A percentile compares a stretch with the other conserved stretches of the same genome.
Evolutionary conservation across 2,797 vertebrate species (phyloP).

Genomic region (Alauda arvensis): DNA sequence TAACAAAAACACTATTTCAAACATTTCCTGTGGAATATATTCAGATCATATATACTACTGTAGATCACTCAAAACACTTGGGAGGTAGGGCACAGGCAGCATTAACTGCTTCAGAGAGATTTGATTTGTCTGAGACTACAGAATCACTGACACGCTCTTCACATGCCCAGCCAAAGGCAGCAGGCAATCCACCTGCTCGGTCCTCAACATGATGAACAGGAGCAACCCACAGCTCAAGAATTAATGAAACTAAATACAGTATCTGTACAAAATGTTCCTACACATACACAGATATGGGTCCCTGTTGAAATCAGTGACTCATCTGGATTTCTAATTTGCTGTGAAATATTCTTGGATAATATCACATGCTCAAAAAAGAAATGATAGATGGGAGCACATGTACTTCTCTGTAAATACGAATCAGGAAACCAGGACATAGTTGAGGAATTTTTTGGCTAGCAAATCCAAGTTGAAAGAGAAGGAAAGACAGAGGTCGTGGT

Average conservation of each 20-base stretch:
- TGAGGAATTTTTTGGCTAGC: not conserved
- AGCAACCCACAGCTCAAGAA: not conserved
- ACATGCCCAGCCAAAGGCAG: not conserved
- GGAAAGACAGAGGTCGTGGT: not conserved
- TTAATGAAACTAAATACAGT: not conserved
- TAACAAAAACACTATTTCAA: not conserved
- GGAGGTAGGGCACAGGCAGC: not conserved
- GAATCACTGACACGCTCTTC: not conserved
- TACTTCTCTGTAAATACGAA: not conserved
- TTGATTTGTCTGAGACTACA: not conserved
- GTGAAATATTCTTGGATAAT: conserved; percentile 10
- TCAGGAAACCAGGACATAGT: conserved; percentile 5
- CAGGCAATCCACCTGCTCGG: not conserved
- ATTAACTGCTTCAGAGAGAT: not conserved
- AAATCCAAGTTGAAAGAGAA: not conserved
- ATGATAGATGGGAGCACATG: not conserved
- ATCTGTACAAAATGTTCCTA: not conserved
- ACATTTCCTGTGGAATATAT: not conserved
- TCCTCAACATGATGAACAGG: not conserved
- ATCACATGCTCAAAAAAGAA: not conserved
- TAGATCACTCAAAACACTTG: not conserved
- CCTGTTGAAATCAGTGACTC: conserved; percentile 22
- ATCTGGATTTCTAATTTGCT: not conserved
- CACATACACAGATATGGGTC: not conserved
- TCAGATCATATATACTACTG: not conserved